phyloP scores from a whole-genome alignment of 1,140 invertebrate genomes.

The Xylocopa sonorina region DNA sequence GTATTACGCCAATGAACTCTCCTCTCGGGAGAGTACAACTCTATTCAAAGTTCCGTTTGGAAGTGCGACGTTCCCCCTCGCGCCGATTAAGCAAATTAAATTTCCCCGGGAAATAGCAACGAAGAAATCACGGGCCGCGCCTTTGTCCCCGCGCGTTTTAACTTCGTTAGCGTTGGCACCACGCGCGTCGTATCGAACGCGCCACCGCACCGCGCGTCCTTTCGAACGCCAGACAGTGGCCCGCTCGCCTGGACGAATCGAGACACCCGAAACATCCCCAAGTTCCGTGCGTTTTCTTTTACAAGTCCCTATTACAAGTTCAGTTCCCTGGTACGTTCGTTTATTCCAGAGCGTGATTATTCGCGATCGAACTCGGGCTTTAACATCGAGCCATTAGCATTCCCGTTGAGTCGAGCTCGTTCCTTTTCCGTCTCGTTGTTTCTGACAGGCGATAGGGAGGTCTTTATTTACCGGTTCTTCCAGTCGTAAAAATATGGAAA shows the following conservation, averaged over 20 bases:
- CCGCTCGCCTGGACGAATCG: no score
- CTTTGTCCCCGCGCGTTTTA: slow-evolving; percentile 60
- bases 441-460: slow-evolving; percentile 9
- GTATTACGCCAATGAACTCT: slow-evolving; percentile 68
- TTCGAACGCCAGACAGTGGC: slow-evolving; percentile 7
- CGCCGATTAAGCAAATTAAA: slow-evolving; percentile 74
- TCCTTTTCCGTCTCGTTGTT: neutral
- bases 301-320: no score
- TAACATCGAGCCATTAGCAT: neutral
- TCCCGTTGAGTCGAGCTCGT: neutral
- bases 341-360: neutral
- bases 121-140: slow-evolving; percentile 68
- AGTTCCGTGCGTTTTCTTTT: no score
- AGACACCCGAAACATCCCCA: no score
- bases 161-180: slow-evolving; percentile 60
- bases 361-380: neutral
- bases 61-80: slow-evolving; percentile 43
- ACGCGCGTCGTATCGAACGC: slow-evolving; percentile 34
- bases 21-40: slow-evolving; percentile 54
- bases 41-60: slow-evolving; percentile 62
- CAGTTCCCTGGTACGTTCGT: no score
- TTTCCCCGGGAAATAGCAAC: slow-evolving; percentile 67
- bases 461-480: slow-evolving; percentile 22
- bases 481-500: slow-evolving; percentile 29
- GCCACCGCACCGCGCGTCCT: neutral